A percentile compares a stretch with the other conserved stretches of the same genome.
phyloP scores from a whole-genome alignment of 1,140 invertebrate genomes.

The Trigoniulus corallinus region DNA sequence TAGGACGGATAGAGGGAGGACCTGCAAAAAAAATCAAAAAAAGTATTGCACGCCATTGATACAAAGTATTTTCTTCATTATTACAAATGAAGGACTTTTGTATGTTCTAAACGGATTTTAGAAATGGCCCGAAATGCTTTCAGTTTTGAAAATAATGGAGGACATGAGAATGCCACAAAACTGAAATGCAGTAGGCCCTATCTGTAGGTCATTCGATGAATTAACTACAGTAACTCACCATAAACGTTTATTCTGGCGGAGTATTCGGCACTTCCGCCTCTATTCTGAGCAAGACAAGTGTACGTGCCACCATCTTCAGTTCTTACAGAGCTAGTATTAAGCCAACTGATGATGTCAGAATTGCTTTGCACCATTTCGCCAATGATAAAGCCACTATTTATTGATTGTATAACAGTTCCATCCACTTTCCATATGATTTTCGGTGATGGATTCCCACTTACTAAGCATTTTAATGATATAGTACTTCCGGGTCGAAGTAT shows the following conservation, averaged over 20 bases:
- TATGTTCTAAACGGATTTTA: no score
- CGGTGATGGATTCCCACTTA: slow-evolving; percentile 19
- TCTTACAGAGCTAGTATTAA: slow-evolving; percentile 74
- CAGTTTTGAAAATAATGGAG: no score
- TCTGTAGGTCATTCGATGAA: no score
- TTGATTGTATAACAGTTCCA: not conserved
- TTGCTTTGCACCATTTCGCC: slow-evolving; percentile 80
- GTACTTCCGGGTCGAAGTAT: slow-evolving; percentile 67
- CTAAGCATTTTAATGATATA: slow-evolving; percentile 67
- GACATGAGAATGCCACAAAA: not conserved
- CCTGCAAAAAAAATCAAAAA: slow-evolving; percentile 21
- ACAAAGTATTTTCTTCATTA: no score
- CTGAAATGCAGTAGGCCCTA: no score
- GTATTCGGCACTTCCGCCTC: slow-evolving; percentile 54
- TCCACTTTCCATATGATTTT: slow-evolving; percentile 5
- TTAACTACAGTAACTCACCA: no score
- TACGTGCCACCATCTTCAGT: slow-evolving; percentile 86
- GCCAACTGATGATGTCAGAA: slow-evolving; percentile 83
- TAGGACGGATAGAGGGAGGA: slow-evolving; percentile 27
- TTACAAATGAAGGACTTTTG: no score
- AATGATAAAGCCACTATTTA: slow-evolving; percentile 49
- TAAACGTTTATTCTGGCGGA: slow-evolving; percentile 78
- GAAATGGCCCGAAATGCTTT: no score
- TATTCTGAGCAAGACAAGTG: slow-evolving; percentile 67
- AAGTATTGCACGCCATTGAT: no score